Base-by-base conservation (phyloP, 2,888 invertebrate species). In the Schizaphis graminum region DNA sequence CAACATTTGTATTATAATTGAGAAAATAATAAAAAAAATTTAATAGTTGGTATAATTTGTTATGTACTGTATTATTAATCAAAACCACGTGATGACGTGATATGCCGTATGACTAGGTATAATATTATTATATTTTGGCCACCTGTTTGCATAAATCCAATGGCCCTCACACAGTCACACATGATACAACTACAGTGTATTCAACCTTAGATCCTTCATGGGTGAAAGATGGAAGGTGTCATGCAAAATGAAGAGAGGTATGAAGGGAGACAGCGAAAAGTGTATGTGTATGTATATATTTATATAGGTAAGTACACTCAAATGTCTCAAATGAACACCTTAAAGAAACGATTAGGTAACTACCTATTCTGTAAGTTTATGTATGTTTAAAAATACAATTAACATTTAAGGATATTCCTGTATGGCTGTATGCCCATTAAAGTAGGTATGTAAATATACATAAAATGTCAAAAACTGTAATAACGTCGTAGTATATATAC, bases 141-240 rank as follows among this genome's bases (percentile, higher is more conserved):
- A 92, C 92, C 92, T 92, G 92, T 92, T 92, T 92, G 87, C 87
- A 87, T 92, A 87, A 92, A 67, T 87, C 61, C 92, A 26, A 61
- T 53, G 26, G 92, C 44, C 92, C 87, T 57, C 53, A n/a, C 57
- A 77, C 41, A 61, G 13, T 87, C 91, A 90, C 28, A 90, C 44
- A 91, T 53, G 49, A 61, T 87, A 87, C 28, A 87, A 92, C 61
- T 35, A 35, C 57, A 21, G 91, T 92, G 47, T 57, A 85, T 85
- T 86, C 86, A 44, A 91, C 91, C 86, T 61, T 47, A 85, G 49
- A 91, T 7, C 35, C 41, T 24, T 35, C 13, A 41, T 49, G 67
- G n/a, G 90, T 44, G 35, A 41, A 67, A 77, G 77, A 91, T 11
- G 35, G 53, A 77, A 47, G 13, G 10, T 49, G 67, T 35, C 35